These are phyloP conservation scores for Dicrurus megarhynchus DNA, from an alignment of 2,113 vertebrate genomes.

Conservation along the genomic window DNA sequence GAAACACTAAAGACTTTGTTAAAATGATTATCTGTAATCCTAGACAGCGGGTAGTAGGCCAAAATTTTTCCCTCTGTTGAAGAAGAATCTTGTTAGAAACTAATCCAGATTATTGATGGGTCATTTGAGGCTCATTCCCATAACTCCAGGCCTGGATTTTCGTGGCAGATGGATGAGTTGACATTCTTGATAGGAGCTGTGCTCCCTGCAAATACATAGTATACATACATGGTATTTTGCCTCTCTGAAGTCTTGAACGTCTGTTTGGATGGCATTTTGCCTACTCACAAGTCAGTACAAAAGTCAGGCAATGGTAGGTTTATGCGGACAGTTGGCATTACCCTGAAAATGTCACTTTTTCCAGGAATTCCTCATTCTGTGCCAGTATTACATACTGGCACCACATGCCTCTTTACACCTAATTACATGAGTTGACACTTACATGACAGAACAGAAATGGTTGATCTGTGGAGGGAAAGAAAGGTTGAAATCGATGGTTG, in stretches of 20 bases:
- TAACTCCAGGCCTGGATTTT: background rate
- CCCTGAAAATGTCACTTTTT: background rate
- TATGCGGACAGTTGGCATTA: background rate
- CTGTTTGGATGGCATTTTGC: constrained; percentile 56
- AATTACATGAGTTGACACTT: constrained; percentile 39
- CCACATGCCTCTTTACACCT: constrained; percentile 27
- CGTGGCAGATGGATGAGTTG: constrained; percentile 20
- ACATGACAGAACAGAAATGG: background rate
- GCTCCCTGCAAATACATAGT: background rate
- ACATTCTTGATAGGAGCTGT: constrained; percentile 13
- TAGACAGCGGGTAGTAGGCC: background rate
- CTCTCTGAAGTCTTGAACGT: background rate
- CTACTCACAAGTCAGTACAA: background rate
- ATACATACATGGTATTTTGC: constrained; percentile 15
- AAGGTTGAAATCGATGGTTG: background rate
- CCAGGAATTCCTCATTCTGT: background rate
- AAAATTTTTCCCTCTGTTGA: background rate
- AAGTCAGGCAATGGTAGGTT: constrained; percentile 28
- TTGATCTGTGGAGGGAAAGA: background rate
- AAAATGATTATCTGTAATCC: background rate
- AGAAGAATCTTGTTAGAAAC: constrained; percentile 8
- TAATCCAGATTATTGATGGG: constrained; percentile 24
- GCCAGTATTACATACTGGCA: constrained; percentile 19
- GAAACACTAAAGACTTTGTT: background rate
- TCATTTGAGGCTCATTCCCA: constrained; percentile 18